A percentile compares a stretch with the other conserved stretches of the same genome.
Evolutionary conservation across 2,888 invertebrate species (phyloP).

Genomic region (Strigamia crassipes): DNA sequence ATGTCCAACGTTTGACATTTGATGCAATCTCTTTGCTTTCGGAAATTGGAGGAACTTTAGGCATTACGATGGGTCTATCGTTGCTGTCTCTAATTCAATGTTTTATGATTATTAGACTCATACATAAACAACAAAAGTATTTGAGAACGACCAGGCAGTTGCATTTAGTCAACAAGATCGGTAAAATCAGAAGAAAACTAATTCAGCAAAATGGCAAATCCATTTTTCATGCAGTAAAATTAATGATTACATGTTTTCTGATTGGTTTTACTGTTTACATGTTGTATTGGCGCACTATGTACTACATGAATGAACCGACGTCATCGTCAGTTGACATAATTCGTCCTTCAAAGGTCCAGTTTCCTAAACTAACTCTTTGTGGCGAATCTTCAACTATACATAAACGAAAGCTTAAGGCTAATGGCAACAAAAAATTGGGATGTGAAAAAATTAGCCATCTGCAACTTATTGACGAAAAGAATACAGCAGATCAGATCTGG

Average conservation of each 20-base stretch:
- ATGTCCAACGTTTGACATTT: not conserved
- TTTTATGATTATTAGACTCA: not conserved
- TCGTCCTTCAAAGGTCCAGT: not conserved
- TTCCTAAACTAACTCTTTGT: not conserved
- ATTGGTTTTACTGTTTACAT: not conserved
- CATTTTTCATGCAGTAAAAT: not conserved
- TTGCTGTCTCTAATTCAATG: not conserved
- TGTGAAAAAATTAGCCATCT: not conserved
- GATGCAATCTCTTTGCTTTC: not conserved
- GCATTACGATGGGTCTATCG: not conserved
- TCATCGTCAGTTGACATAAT: not conserved
- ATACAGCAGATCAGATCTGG: not conserved
- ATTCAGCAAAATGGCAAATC: not conserved
- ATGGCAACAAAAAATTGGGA: not conserved
- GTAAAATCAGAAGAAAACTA: not conserved
- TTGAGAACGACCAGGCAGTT: not conserved
- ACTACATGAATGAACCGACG: not conserved
- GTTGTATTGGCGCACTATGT: not conserved
- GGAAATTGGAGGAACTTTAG: not conserved
- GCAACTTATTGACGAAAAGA: not conserved
- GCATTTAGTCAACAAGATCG: not conserved
- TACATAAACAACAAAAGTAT: not conserved
- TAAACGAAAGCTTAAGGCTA: not conserved
- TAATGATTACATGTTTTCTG: not conserved
- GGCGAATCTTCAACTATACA: not conserved